These are phyloP conservation scores for Apocheima hispidaria DNA, from an alignment of 2,888 invertebrate genomes.

Conservation along the genomic window DNA sequence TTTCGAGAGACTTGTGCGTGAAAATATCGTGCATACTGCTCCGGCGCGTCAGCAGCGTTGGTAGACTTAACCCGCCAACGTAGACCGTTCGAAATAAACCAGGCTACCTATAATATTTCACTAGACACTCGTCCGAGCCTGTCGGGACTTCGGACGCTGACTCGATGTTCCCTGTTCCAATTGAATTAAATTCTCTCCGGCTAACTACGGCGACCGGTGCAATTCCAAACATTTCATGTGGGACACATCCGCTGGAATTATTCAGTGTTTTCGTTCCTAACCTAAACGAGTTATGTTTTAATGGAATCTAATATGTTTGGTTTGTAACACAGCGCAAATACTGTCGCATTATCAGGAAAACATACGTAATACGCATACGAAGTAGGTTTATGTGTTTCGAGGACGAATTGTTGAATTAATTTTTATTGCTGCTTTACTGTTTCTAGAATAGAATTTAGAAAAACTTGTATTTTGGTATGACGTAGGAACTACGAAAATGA, in stretches of 20 bases:
- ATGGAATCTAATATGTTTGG: conserved; percentile 42
- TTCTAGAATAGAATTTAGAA: conserved; percentile 35
- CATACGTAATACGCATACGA: conserved; percentile 45
- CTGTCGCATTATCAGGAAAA: conserved; percentile 58
- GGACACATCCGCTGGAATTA: conserved; percentile 38
- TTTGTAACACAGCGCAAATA: conserved; percentile 49
- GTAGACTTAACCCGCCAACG: conserved; percentile 76
- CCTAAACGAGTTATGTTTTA: conserved; percentile 27
- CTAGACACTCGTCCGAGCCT: conserved; percentile 58
- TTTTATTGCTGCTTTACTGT: conserved; percentile 28
- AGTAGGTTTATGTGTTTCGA: conserved; percentile 57
- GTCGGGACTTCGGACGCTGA: conserved; percentile 46
- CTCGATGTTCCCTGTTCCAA: conserved; percentile 37
- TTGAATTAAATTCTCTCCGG: conserved; percentile 31
- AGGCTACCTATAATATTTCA: conserved; percentile 69
- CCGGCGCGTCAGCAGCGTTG: conserved; percentile 59
- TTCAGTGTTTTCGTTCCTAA: conserved; percentile 25
- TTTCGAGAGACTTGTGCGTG: conserved; percentile 50
- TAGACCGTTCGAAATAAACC: conserved; percentile 75
- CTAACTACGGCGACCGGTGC: conserved; percentile 32
- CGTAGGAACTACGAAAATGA: background rate
- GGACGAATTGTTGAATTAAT: conserved; percentile 54
- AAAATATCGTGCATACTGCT: conserved; percentile 53
- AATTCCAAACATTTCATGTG: conserved; percentile 39
- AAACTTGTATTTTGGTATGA: conserved; percentile 2